Evolutionary conservation across 2,888 invertebrate genomes (phyloP), one percentile per base, ranked within the genome.

Genomic region (Noctua comes): DNA sequence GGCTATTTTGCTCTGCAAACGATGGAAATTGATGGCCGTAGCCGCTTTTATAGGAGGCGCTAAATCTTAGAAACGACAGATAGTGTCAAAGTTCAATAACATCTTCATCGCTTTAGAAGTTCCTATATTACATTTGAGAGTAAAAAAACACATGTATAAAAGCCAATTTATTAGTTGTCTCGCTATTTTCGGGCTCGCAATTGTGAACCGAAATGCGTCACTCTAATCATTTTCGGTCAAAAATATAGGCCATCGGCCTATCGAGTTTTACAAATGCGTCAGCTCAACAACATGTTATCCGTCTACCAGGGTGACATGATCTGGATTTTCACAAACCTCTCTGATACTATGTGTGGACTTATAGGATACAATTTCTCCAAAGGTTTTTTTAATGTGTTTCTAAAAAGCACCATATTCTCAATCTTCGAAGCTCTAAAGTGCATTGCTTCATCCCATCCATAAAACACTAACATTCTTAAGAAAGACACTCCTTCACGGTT

Each of bases 1-100:
- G 84, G 79, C 79, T 74, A 87, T 87, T 87, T 76, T 73, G 62
- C 48, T 83, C 74, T 31, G 66, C 70, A 73, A 80, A 80, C 77
- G 77, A 87, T 82, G 76, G 71, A 84, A 78, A 87, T 87, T 81
- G 76, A 87, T 86, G 62, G 68, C 62, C 43, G 57, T 85, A 57
- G 68, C 57, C 43, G 57, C 27, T 84, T 86, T 86, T 78, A 83
- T 86, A 75, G 51, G 76, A 65, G 48, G 21, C 75, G 43, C 66
- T 85, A 79, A 75, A 85, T 85, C 81, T 79, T 77, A 10, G 64
- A 57, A 74, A 76, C 7, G 36, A 77, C 64, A 76, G 51, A 64
- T 68, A 66, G 24, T 40, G 62, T 18, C n/a, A 21, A 46, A 82
- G 68, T 79, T 79, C 79, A 79, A 79, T 73, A 51, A 68, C 62